Evolutionary conservation across 1,140 invertebrate species (phyloP), one percentile per base, ranked within the genome.

Genomic region (Sitophilus oryzae): DNA sequence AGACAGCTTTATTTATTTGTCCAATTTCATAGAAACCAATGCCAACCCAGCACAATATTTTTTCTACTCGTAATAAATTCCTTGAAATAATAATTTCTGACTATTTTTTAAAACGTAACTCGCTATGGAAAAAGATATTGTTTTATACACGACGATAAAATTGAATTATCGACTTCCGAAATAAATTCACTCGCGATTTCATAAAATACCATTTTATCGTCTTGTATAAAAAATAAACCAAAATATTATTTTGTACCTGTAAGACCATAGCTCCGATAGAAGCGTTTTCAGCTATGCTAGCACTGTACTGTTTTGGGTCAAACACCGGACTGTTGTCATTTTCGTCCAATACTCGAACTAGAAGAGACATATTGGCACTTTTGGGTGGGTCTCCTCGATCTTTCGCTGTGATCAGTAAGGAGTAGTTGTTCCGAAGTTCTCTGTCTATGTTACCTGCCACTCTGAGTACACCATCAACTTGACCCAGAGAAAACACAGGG

Each of bases 291-390:
- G 88, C 82, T 6, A 96, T 84, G 0, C 85, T 87, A 1, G 89
- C 85, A 30, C 85, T 88, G 67, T 96, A 97, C 62, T 89, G 85
- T 61, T 84, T 83, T 0, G 88, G 88, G 70, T 91, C 85, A 73
- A 97, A 97, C 4, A 89, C 78, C 0, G 95, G 94, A 55, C 84
- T 85, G 71, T 97, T 96, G 71, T 97, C 94, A 71, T 97, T 98
- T 69, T 91, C 89, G 69, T 97, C 94, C 19, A 90, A 73, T 22
- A 98, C 81, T 43, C 79, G 76, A 4, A 97, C 82, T 6, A 77
- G 74, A 16, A 97, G 76, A 40, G 80, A 79, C 3, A 82, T 79
- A 36, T 81, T 79, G 1, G 86, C 85, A 0, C 82, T 80, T 64
- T 84, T 80, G 1, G 89, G 78, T 0, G 92, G 91, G 52, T 90